A percentile compares a stretch with the other conserved stretches of the same genome.
phyloP scores from a whole-genome alignment of 2,888 invertebrate species.

The Panzeria rudis region DNA sequence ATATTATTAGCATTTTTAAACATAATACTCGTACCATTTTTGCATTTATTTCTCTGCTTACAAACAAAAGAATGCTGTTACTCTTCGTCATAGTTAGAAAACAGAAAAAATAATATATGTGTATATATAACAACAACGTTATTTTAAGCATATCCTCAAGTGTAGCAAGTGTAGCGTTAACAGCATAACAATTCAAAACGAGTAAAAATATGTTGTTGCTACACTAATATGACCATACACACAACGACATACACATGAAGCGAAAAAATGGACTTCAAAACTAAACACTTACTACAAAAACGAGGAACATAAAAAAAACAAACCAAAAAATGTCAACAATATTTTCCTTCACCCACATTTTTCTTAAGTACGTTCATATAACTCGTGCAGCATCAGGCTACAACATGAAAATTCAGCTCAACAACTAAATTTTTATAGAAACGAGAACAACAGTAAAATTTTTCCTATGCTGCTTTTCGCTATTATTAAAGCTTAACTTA shows the following conservation, averaged over 20 bases:
- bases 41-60: neutral
- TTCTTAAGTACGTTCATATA: neutral
- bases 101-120: neutral
- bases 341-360: conserved; percentile 71
- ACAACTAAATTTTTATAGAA: conserved; percentile 37
- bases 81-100: conserved; percentile 20
- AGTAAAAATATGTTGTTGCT: conserved; percentile 55
- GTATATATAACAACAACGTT: conserved; percentile 39
- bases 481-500: conserved; percentile 52
- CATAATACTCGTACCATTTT: conserved; percentile 18
- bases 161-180: conserved; percentile 67
- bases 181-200: conserved; percentile 59
- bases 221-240: conserved; percentile 20
- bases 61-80: conserved; percentile 40
- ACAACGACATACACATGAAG: conserved; percentile 25
- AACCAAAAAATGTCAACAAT: conserved; percentile 66
- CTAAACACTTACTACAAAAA: conserved; percentile 20
- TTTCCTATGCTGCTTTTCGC: neutral
- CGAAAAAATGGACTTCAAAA: conserved; percentile 59
- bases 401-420: conserved; percentile 28
- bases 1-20: too few species aligned
- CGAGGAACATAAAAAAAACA: neutral
- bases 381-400: conserved; percentile 2
- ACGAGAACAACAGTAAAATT: conserved; percentile 41
- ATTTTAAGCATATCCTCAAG: conserved; percentile 69